Conservation (phyloP, 2,888 invertebrate genomes). For the Sesia bembeciformis region DNA sequence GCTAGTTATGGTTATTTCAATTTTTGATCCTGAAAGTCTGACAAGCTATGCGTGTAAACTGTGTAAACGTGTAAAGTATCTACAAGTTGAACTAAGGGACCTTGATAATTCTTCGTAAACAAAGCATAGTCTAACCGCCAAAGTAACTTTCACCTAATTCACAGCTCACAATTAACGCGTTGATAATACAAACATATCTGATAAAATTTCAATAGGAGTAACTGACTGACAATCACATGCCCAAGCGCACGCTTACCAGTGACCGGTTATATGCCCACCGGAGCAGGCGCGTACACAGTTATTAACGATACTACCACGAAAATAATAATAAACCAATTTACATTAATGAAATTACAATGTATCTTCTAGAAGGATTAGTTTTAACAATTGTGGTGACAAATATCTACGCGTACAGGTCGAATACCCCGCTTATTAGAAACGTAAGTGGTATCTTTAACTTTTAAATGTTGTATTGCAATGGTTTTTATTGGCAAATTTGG, state of each 20-base stretch:
- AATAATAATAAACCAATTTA: neutral
- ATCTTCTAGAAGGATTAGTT: slow-evolving; percentile 1
- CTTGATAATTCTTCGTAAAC: too few relatives aligned
- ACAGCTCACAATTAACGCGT: too few relatives aligned
- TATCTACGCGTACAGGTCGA: slow-evolving; percentile 23
- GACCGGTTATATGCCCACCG: slow-evolving; percentile 4
- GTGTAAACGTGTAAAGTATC: too few relatives aligned
- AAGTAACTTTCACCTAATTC: too few relatives aligned
- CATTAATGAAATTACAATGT: neutral
- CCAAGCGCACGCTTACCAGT: neutral
- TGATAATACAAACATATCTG: too few relatives aligned
- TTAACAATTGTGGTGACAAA: slow-evolving; percentile 13
- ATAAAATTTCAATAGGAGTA: too few relatives aligned
- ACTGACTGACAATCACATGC: neutral
- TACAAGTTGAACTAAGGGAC: too few relatives aligned
- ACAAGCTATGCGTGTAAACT: too few relatives aligned
- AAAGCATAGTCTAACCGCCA: too few relatives aligned
- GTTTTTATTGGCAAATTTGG: too few relatives aligned
- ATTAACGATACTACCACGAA: neutral
- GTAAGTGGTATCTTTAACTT: slow-evolving; percentile 29
- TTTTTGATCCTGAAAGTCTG: too few relatives aligned
- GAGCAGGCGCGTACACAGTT: neutral
- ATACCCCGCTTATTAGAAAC: slow-evolving; percentile 50
- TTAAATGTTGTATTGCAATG: neutral
- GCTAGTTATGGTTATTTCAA: too few relatives aligned